phyloP scores from a whole-genome alignment of 2,797 vertebrate genomes.

The Uromys caudimaculatus region DNA sequence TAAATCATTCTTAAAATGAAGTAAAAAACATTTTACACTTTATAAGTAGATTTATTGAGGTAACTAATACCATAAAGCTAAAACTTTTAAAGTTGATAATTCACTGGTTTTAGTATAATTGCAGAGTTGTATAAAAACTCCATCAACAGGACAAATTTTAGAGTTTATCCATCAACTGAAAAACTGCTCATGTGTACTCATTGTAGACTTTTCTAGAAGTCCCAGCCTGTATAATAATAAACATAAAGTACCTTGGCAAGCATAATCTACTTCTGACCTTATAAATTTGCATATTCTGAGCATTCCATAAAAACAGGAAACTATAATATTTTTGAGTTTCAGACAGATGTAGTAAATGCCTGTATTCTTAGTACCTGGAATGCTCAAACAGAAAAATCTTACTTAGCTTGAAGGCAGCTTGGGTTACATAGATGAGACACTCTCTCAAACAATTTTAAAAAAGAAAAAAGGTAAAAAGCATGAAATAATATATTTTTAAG shows the following conservation, averaged over 20 bases:
- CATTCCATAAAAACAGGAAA: no score
- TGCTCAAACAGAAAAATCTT: not conserved
- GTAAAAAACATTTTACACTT: no score
- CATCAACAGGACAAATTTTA: not conserved
- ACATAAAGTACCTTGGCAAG: no score
- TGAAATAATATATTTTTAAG: not conserved
- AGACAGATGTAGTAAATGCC: no score
- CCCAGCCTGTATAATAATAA: no score
- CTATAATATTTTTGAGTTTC: no score
- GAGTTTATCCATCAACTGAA: not conserved
- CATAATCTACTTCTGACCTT: no score
- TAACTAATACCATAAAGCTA: not conserved
- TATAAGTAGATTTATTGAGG: not conserved
- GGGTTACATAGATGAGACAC: not conserved
- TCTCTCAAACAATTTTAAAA: not conserved
- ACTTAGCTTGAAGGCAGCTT: not conserved
- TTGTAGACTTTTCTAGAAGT: no score
- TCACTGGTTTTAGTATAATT: not conserved
- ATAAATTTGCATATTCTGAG: no score
- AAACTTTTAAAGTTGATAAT: not conserved
- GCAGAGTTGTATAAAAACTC: not conserved
- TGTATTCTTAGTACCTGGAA: no score
- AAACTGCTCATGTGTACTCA: not conserved
- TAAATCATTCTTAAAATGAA: not conserved
- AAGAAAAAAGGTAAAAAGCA: not conserved